These are phyloP conservation scores for Porites rus DNA, from an alignment of 92 coral and sea anemone species.

Conservation along the genomic window DNA sequence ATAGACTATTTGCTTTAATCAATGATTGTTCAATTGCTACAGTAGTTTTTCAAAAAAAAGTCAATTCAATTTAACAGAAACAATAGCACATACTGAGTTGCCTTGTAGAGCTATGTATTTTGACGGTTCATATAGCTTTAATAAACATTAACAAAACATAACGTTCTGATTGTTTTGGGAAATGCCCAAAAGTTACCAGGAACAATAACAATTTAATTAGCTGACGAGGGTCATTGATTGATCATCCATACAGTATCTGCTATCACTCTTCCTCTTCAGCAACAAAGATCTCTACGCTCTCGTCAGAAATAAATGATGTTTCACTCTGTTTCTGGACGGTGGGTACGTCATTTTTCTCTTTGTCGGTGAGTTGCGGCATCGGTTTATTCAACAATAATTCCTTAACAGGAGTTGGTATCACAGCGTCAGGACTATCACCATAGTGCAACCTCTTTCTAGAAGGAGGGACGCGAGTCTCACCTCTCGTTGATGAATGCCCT, in stretches of 20 bases:
- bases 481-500: slow-evolving; percentile 13
- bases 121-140: slow-evolving; percentile 32
- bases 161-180: slow-evolving; percentile 33
- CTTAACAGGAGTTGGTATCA: slow-evolving; percentile 15
- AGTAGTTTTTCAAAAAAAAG: slow-evolving; percentile 3
- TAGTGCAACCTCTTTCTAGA: not conserved
- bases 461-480: not conserved
- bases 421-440: slow-evolving; percentile 2
- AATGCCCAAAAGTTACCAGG: slow-evolving; percentile 8
- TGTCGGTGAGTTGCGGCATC: slow-evolving; percentile 2
- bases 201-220: slow-evolving; percentile 31
- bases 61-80: slow-evolving; percentile 14
- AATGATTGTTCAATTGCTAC: slow-evolving; percentile 5
- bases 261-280: not conserved
- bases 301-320: slow-evolving; percentile 6
- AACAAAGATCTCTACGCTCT: not conserved
- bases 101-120: slow-evolving; percentile 16
- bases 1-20: slow-evolving; percentile 17
- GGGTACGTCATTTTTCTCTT: slow-evolving; percentile 26
- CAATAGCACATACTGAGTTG: slow-evolving; percentile 33
- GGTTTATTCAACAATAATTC: slow-evolving; percentile 14
- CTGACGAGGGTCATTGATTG: slow-evolving; percentile 17
- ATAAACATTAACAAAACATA: slow-evolving; percentile 27
- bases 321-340: slow-evolving; percentile 4
- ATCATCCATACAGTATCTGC: slow-evolving; percentile 10